Conservation (phyloP, 2,888 invertebrate species). For the Stenodera caucasica region DNA sequence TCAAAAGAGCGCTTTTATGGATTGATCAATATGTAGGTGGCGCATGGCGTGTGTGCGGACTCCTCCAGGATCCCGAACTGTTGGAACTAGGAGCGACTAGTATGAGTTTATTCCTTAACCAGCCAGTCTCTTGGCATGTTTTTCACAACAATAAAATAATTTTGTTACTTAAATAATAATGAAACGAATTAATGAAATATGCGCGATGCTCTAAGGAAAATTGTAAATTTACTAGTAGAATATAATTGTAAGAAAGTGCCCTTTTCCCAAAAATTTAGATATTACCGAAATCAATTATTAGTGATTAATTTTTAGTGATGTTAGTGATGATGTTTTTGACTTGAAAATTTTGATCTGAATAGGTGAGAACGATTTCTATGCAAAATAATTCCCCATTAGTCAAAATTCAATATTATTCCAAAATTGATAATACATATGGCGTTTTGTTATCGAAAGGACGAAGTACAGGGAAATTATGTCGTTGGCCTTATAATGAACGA, state of each 20-base stretch:
- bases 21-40: constrained; percentile 13
- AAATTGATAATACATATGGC: too few species aligned
- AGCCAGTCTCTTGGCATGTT: background rate
- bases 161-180: background rate
- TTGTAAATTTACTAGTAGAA: background rate
- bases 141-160: background rate
- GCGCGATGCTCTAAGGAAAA: too few species aligned
- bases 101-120: background rate
- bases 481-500: too few species aligned
- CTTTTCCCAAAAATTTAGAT: background rate
- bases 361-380: too few species aligned
- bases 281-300: background rate
- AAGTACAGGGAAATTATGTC: too few species aligned
- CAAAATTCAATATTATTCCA: too few species aligned
- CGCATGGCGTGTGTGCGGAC: constrained; percentile 8
- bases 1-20: background rate
- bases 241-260: background rate
- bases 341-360: too few species aligned
- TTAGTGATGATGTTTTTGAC: too few species aligned
- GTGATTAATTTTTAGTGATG: too few species aligned
- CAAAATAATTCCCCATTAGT: too few species aligned
- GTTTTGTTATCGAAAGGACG: too few species aligned
- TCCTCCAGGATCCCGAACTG: background rate
- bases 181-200: background rate
- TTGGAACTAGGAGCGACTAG: background rate